Base-by-base conservation (phyloP, 2,888 invertebrate species). In the Rhagonycha lutea region DNA sequence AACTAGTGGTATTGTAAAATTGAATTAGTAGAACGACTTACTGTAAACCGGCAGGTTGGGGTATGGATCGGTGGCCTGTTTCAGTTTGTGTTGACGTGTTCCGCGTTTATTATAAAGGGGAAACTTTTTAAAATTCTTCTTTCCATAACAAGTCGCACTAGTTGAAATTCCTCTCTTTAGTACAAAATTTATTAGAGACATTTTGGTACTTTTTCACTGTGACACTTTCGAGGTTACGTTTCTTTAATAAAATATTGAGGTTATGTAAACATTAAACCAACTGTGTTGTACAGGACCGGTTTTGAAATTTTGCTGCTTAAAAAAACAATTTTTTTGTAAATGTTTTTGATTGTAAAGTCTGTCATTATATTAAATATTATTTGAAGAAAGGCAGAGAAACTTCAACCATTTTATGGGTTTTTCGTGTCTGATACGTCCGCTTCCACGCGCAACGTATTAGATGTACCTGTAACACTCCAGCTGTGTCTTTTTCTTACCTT, bases 91-190 rank as follows among this genome's bases (percentile, higher is more conserved):
- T 4, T 89, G 83, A 79, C 89, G 89, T 2, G 93, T 90, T 2
- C 96, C 96, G 79, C 96, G 89, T 85, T 96, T 96, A 83, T 94
- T 94, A 47, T 91, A 90, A 0, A 95, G 83, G 2, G 92, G 87
- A 85, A 97, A 96, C 88, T 96, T 96, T 63, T 92, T 90, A 83
- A 96, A 96, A 88, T 96, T 96, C 79, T 93, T 90, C 88, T 96
- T 96, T 1, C 95, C 95, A 77, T 88, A 86, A 71, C 89, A 83
- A 7, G 83, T 80, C 2, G 88, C 83, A 1, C 91, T 88, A 0
- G 92, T 92, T 29, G 89, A 88, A 79, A 92, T 90, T 26, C 84
- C 80, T 77, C 91, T 86, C 79, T 84, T 87, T 76, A 89, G 82
- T 80, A 88, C 83, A 73, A 86, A 81, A 81, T 85, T 86, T 32